Conservation (phyloP, 2,888 invertebrate genomes). For the Meteorus colon region DNA sequence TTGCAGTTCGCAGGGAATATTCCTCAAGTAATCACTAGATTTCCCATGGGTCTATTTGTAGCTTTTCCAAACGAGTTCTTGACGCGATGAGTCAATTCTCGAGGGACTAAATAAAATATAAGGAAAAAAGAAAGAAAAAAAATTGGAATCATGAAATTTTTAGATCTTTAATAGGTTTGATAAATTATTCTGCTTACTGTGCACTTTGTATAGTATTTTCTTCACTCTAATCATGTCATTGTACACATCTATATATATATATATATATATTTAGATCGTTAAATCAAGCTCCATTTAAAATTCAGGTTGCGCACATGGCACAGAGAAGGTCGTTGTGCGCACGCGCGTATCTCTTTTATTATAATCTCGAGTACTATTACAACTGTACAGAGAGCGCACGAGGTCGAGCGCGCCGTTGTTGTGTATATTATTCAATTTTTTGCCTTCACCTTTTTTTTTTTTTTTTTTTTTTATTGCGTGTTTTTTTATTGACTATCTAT, state of each 20-base stretch:
- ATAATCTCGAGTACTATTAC: background rate
- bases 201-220: slow-evolving; percentile 17
- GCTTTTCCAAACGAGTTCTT: background rate
- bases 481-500: slow-evolving; percentile 37
- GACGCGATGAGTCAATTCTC: slow-evolving; percentile 6
- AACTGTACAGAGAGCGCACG: slow-evolving; percentile 14
- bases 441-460: background rate
- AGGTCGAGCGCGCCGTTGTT: slow-evolving; percentile 21
- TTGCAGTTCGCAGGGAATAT: background rate
- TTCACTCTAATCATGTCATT: slow-evolving; percentile 16
- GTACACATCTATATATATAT: background rate
- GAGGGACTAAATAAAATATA: background rate
- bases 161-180: no score
- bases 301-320: slow-evolving; percentile 43
- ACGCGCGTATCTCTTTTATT: background rate
- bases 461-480: background rate
- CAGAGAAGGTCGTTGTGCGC: slow-evolving; percentile 42
- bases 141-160: background rate
- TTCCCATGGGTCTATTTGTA: slow-evolving; percentile 3
- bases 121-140: background rate
- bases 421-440: background rate
- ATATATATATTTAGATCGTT: slow-evolving; percentile 3
- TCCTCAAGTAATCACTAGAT: background rate
- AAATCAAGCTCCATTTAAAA: slow-evolving; percentile 38
- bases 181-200: slow-evolving; percentile 1